Evolutionary conservation across 2,113 vertebrate species (phyloP).

Genomic region (Myrmophylax atrothorax): DNA sequence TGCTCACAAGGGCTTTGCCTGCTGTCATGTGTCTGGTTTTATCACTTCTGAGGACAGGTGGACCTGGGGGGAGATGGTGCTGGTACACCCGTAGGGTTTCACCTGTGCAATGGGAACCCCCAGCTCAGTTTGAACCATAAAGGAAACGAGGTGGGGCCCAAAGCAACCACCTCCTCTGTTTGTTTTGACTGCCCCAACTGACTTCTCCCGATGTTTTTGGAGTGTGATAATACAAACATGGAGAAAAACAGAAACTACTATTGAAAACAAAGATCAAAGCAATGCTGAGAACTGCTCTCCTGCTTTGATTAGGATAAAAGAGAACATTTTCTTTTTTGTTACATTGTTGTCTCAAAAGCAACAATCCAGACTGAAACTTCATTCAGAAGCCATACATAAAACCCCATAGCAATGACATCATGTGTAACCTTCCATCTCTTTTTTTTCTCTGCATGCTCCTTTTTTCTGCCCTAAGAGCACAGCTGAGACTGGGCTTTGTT

Average conservation of each 20-base stretch:
- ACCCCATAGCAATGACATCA: background rate
- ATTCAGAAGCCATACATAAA: background rate
- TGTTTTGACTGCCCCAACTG: background rate
- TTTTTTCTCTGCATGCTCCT: background rate
- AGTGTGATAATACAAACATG: background rate
- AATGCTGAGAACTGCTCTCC: background rate
- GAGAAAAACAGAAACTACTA: background rate
- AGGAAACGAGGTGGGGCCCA: background rate
- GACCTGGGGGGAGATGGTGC: background rate
- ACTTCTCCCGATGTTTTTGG: background rate
- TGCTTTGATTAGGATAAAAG: slow-evolving; percentile 38
- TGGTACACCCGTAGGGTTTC: background rate
- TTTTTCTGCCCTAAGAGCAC: background rate
- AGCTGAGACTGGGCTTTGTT: background rate
- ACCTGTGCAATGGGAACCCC: background rate
- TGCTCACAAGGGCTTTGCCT: background rate
- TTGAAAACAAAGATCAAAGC: slow-evolving; percentile 37
- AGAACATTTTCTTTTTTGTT: background rate
- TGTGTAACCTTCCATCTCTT: background rate
- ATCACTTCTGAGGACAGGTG: background rate
- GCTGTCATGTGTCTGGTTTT: background rate
- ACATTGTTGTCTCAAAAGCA: background rate
- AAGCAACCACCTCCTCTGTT: background rate
- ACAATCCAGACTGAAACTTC: background rate
- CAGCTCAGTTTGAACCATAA: background rate